These are phyloP conservation scores for Litoditis marina DNA, from an alignment of 2,888 invertebrate species.

Conservation along the genomic window DNA sequence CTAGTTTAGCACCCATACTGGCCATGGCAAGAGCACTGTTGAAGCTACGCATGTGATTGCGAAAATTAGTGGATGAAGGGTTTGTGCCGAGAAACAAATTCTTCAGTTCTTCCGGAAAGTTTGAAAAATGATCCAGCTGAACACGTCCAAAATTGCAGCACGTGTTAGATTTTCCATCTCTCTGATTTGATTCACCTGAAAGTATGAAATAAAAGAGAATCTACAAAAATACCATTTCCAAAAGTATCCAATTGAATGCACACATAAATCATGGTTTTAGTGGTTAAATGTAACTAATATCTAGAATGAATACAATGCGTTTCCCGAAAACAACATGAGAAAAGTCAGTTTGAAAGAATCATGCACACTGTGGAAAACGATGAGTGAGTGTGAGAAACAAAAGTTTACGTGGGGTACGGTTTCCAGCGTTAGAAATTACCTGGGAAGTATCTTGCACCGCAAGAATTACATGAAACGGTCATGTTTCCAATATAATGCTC, in stretches of 20 bases:
- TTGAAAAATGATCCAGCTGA: not conserved
- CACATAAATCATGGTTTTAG: too few species aligned
- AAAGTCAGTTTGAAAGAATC: too few species aligned
- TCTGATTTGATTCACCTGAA: not conserved
- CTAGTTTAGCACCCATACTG: slow-evolving; percentile 18
- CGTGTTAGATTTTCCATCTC: not conserved
- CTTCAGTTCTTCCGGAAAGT: slow-evolving; percentile 1
- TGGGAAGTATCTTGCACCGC: slow-evolving; percentile 8
- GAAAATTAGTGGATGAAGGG: slow-evolving; percentile 4
- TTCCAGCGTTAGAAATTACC: not conserved
- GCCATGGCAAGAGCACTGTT: slow-evolving; percentile 24
- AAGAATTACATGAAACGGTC: not conserved
- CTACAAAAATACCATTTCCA: too few species aligned
- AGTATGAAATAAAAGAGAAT: too few species aligned
- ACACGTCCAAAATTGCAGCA: slow-evolving; percentile 10
- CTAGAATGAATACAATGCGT: too few species aligned
- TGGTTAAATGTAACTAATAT: too few species aligned
- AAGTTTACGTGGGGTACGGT: too few species aligned
- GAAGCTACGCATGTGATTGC: slow-evolving; percentile 16
- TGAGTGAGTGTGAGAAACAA: too few species aligned
- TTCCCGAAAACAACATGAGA: too few species aligned
- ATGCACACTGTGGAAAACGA: too few species aligned
- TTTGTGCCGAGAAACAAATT: not conserved
- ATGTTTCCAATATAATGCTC: slow-evolving; percentile 1
- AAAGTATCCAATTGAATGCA: too few species aligned